A percentile compares a stretch with the other conserved stretches of the same genome.
These are phyloP conservation scores for Pogonomyrmex barbatus DNA, from an alignment of 1,140 invertebrate species.

Conservation along the genomic window DNA sequence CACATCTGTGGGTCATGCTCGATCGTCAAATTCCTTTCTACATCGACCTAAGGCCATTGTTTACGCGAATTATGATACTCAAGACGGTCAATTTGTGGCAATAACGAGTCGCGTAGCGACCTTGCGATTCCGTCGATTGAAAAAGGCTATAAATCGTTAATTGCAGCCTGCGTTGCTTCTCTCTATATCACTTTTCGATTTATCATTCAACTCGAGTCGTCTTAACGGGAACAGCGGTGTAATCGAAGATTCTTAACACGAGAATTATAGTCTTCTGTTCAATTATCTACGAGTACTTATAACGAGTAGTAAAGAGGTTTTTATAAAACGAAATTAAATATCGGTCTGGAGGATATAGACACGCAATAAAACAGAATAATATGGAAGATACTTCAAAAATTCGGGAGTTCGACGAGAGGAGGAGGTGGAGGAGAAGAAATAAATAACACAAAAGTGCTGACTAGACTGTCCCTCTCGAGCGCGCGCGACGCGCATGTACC, in stretches of 20 bases:
- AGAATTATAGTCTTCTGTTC: background rate
- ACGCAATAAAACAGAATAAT: background rate
- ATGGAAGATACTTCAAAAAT: background rate
- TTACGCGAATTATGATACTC: slow-evolving; percentile 14
- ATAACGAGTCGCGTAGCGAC: background rate
- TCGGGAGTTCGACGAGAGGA: background rate
- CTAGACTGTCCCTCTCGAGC: background rate
- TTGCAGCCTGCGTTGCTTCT: background rate
- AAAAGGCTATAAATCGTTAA: slow-evolving; percentile 33
- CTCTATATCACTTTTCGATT: slow-evolving; percentile 21
- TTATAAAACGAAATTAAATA: background rate
- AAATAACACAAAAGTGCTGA: slow-evolving; percentile 32
- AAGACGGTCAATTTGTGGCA: slow-evolving; percentile 4
- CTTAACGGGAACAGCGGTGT: background rate
- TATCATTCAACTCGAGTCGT: background rate
- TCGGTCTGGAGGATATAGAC: background rate
- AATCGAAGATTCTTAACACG: background rate
- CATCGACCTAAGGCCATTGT: background rate
- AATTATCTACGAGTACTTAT: background rate
- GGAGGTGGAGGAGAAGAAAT: background rate
- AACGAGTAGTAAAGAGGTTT: background rate
- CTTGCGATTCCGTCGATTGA: background rate
- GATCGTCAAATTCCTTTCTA: background rate
- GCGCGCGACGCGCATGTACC: background rate
- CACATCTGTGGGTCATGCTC: background rate